Conservation (phyloP, 1,140 invertebrate genomes). For the Musca domestica region DNA sequence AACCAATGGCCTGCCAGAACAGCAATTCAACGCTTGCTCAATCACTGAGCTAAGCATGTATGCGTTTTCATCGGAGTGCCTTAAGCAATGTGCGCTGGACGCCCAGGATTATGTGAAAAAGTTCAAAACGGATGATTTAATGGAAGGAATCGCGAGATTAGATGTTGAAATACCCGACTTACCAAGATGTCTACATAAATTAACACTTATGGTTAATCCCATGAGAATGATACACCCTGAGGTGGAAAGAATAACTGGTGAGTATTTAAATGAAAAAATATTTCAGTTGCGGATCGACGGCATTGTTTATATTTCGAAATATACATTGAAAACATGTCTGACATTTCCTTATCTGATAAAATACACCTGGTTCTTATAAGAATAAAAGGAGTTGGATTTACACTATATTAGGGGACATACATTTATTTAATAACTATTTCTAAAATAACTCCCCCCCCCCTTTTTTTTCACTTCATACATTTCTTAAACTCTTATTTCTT, state of each 20-base stretch:
- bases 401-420: not conserved
- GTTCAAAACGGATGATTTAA: not conserved
- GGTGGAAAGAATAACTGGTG: conserved; percentile 59
- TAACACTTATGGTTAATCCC: conserved; percentile 65
- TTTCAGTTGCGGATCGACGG: too few relatives aligned
- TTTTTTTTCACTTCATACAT: too few relatives aligned
- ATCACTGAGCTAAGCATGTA: conserved; percentile 46
- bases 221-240: conserved; percentile 54
- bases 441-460: too few relatives aligned
- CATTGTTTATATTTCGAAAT: too few relatives aligned
- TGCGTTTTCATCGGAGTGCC: conserved; percentile 28
- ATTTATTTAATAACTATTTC: conserved; percentile 12
- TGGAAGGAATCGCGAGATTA: not conserved
- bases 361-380: too few relatives aligned
- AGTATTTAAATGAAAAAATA: too few relatives aligned
- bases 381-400: too few relatives aligned
- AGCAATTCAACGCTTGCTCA: conserved; percentile 30
- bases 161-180: not conserved
- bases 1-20: conserved; percentile 36
- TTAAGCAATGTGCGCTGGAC: not conserved
- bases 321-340: too few relatives aligned
- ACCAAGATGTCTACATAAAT: conserved; percentile 63
- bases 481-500: too few relatives aligned
- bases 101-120: not conserved
- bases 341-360: too few relatives aligned